phyloP scores from a whole-genome alignment of 2,797 vertebrate genomes.

The Lagocephalus sceleratus region DNA sequence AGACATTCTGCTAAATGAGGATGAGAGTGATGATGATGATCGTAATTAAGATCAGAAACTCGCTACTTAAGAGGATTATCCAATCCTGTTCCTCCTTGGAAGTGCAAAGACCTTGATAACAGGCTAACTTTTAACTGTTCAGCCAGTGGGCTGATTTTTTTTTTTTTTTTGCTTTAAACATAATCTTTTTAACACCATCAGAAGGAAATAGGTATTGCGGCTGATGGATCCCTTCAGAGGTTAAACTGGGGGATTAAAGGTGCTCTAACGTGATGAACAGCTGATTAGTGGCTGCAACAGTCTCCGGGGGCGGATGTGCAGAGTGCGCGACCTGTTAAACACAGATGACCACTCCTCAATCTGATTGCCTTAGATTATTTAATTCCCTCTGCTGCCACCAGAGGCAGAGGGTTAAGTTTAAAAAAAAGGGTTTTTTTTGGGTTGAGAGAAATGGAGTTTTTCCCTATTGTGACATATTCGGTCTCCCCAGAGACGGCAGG shows the following conservation, averaged over 20 bases:
- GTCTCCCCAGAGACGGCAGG: slow-evolving; percentile 21
- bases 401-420: too few species aligned
- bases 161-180: slow-evolving; percentile 1
- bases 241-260: slow-evolving; percentile 20
- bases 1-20: slow-evolving; percentile 46
- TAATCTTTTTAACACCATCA: slow-evolving; percentile 17
- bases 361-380: neutral
- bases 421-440: too few species aligned
- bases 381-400: neutral
- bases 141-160: slow-evolving; percentile 11
- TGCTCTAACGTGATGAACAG: slow-evolving; percentile 5
- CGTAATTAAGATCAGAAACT: slow-evolving; percentile 58
- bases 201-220: slow-evolving; percentile 8
- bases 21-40: slow-evolving; percentile 38
- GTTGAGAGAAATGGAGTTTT: too few species aligned
- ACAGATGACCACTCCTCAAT: slow-evolving; percentile 2
- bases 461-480: too few species aligned
- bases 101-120: slow-evolving; percentile 52
- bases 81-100: slow-evolving; percentile 38
- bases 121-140: slow-evolving; percentile 30
- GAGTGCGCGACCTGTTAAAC: slow-evolving; percentile 9
- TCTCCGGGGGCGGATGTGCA: neutral
- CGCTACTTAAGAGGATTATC: slow-evolving; percentile 54
- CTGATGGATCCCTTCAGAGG: slow-evolving; percentile 13
- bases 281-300: slow-evolving; percentile 7